These are phyloP conservation scores for Eulemur coronatus DNA, from an alignment of 2,797 vertebrate genomes.

Conservation along the genomic window DNA sequence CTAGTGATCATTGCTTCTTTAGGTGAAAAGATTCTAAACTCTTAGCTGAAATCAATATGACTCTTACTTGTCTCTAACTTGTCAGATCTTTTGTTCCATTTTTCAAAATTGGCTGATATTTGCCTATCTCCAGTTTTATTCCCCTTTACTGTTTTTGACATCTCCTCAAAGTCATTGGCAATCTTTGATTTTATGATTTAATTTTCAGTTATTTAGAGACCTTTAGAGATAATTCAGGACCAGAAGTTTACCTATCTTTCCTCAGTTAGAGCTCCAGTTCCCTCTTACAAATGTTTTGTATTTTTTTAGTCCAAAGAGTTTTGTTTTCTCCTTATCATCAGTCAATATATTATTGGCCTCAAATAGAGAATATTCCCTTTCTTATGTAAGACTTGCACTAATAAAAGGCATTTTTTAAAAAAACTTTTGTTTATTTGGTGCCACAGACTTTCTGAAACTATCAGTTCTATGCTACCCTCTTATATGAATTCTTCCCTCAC, in stretches of 20 bases:
- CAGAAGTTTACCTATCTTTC: not conserved
- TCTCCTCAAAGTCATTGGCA: constrained; percentile 1
- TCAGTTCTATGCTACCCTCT: not conserved
- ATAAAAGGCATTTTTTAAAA: not conserved
- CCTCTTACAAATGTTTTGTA: not conserved
- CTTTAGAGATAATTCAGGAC: constrained; percentile 31
- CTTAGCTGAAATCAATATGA: constrained; percentile 33
- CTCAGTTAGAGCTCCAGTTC: not conserved
- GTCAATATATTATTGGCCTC: not conserved
- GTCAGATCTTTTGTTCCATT: not conserved
- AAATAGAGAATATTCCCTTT: not conserved
- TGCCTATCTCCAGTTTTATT: constrained; percentile 26
- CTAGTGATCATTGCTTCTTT: not conserved
- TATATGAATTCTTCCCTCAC: not conserved
- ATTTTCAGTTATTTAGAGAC: constrained; percentile 51
- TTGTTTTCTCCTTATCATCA: constrained; percentile 26
- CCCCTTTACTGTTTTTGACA: not conserved
- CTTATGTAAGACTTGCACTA: not conserved
- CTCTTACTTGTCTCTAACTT: constrained; percentile 26
- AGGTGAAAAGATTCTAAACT: constrained; percentile 19
- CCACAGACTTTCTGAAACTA: not conserved
- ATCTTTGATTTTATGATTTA: constrained; percentile 50
- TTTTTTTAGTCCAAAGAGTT: not conserved
- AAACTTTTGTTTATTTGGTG: not conserved
- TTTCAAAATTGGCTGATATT: constrained; percentile 1